Evolutionary conservation across 2,797 vertebrate genomes (phyloP), one percentile per base, ranked within the genome.

Genomic region (Rhinogobio ventralis): DNA sequence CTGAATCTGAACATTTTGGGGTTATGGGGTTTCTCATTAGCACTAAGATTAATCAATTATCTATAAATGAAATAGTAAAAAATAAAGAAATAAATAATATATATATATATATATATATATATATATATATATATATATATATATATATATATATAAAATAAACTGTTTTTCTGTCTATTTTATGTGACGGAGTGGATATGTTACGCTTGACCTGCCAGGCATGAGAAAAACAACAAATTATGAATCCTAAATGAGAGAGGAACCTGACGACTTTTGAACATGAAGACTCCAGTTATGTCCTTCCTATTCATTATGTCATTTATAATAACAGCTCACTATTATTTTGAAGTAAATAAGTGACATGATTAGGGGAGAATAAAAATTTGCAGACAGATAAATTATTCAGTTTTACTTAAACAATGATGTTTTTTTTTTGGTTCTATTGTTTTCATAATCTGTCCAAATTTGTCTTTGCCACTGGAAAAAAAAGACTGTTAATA

Each of bases 1-100:
- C 7, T 76, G 74, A 42, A 42, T 7, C 14, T 76, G 74, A 42
- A 42, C 6, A 20, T 15, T 23, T 60, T 25, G 2, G 23, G 8
- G 33, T 60, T 77, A 60, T 77, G 7, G 23, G 33, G 53, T 77
- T 77, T 77, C 74, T 60, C 33, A 39, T 60, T 76, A 57, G 51
- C 11, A 39, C 25, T 57, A 57, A 57, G 30, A 57, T 76, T 25
- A 1, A 60, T 25, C 23, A 60, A 36, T 17, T 57, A 23, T 76
- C 7, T 36, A 36, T n/a, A n/a, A 36, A 33, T 74, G 36, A 23
- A 33, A 55, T 75, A 76, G 20, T 19, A 62, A 55, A 53, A n/a
- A 60, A 25, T 9, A 20, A 33, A 55, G 1, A 8, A 72, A 72
- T n/a, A 4, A n/a, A 67, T 23, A 36, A 4, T 36, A 5, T 36